Base-by-base conservation (phyloP, 2,888 invertebrate species). In the Drosophila neonasuta region DNA sequence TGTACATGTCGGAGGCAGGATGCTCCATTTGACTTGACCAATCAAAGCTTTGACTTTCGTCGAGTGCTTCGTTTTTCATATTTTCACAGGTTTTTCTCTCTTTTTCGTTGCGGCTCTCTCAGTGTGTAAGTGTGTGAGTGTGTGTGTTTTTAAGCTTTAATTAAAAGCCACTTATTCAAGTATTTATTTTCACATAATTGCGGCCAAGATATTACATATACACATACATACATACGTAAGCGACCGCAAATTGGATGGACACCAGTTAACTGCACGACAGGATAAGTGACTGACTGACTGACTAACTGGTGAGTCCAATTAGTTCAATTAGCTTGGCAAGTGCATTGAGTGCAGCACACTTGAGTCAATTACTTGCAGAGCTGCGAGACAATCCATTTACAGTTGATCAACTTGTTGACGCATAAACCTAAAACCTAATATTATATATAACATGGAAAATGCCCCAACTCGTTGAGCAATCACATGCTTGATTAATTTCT, bases 21-120 rank as follows among this genome's bases (percentile, higher is more conserved):
- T 70, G 76, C 77, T 73, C 63, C 79, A 81, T 85, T 87, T 71
- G 75, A 74, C 72, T 78, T 80, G 73, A 63, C 83, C 87, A 81
- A 73, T 85, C 73, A 66, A 70, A 68, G 77, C 80, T 66, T 51
- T 72, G 71, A 67, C 75, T 80, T 71, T 69, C 63, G 45, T 69
- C 63, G 45, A 74, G 79, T 72, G 61, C 60, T 55, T 39, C 8
- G 46, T 7, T 42, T 54, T 46, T 44, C 44, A 44, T 20, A 46
- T 46, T 30, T 42, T 29, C 10, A 42, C n/a, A 41, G 36, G 36
- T 36, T 36, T 36, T 54, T 54, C 36, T 11, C 34, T 62, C 50
- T 57, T 52, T 15, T 59, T 54, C 49, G 39, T 63, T 51, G 24
- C 6, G 24, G 5, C 24, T 5, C 24, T 5, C 24, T 24, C 24